A percentile compares a stretch with the other conserved stretches of the same genome.
Evolutionary conservation across 2,113 vertebrate genomes (phyloP).

Genomic region (Psephotus haematonotus): DNA sequence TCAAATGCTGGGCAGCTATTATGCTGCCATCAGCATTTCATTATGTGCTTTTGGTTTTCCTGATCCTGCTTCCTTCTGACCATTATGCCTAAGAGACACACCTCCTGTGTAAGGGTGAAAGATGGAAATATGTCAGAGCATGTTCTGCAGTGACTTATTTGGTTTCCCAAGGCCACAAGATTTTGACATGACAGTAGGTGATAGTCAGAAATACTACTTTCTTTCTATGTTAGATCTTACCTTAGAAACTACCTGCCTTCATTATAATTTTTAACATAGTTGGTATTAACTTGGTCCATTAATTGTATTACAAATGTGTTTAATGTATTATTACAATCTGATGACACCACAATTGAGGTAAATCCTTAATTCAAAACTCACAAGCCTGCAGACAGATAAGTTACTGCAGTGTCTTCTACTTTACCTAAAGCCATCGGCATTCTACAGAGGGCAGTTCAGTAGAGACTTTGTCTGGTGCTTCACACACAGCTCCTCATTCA

Average conservation of each 20-base stretch:
- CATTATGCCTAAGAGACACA: not conserved
- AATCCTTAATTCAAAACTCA: not conserved
- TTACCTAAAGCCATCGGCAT: not conserved
- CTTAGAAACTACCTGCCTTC: not conserved
- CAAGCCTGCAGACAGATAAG: not conserved
- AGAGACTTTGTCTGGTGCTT: not conserved
- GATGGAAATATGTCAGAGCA: not conserved
- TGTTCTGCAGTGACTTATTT: not conserved
- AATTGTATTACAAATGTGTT: not conserved
- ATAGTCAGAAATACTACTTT: not conserved
- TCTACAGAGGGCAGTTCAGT: not conserved
- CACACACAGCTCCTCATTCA: not conserved
- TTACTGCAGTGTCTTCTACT: not conserved
- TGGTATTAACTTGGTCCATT: not conserved
- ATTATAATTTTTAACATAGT: not conserved
- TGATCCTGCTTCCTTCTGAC: not conserved
- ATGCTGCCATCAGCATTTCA: not conserved
- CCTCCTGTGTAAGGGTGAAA: not conserved
- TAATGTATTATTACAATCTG: not conserved
- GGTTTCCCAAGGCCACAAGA: not conserved
- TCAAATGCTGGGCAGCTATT: not conserved
- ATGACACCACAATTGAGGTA: not conserved
- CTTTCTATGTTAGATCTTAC: not conserved
- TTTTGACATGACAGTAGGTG: not conserved
- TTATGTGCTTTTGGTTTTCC: not conserved